These are phyloP conservation scores for Trichosurus vulpecula DNA, from an alignment of 2,797 vertebrate species.

Conservation along the genomic window DNA sequence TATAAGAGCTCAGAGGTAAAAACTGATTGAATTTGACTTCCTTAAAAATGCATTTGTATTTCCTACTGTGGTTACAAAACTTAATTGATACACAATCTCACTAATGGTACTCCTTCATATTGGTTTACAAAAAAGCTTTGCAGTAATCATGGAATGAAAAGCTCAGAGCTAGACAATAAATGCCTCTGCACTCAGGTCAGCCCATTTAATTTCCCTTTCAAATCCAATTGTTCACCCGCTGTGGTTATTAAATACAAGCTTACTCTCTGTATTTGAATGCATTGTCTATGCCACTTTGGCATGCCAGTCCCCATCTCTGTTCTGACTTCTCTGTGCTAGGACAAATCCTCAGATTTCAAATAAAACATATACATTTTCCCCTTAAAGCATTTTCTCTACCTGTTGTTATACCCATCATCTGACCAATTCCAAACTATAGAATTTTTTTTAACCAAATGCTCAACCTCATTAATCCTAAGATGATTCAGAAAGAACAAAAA, in stretches of 20 bases:
- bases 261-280: conserved; percentile 74
- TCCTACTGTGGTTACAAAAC: conserved; percentile 68
- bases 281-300: conserved; percentile 63
- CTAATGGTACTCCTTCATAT: conserved; percentile 71
- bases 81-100: conserved; percentile 75
- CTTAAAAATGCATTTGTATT: conserved; percentile 73
- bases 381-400: neutral
- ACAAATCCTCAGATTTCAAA: conserved; percentile 59
- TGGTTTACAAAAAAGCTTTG: conserved; percentile 78
- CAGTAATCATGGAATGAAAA: conserved; percentile 76
- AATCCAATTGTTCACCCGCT: conserved; percentile 81
- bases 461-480: neutral
- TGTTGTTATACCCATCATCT: neutral
- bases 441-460: neutral
- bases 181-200: conserved; percentile 76
- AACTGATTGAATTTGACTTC: conserved; percentile 79
- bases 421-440: neutral
- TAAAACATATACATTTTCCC: neutral
- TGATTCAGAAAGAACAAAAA: neutral
- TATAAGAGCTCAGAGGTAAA: conserved; percentile 73
- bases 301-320: conserved; percentile 65
- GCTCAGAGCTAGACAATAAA: conserved; percentile 77
- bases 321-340: conserved; percentile 46
- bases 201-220: conserved; percentile 85
- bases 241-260: conserved; percentile 81